Evolutionary conservation across 1,140 invertebrate species (phyloP), one percentile per base, ranked within the genome.

Genomic region (Drepana arcuata): DNA sequence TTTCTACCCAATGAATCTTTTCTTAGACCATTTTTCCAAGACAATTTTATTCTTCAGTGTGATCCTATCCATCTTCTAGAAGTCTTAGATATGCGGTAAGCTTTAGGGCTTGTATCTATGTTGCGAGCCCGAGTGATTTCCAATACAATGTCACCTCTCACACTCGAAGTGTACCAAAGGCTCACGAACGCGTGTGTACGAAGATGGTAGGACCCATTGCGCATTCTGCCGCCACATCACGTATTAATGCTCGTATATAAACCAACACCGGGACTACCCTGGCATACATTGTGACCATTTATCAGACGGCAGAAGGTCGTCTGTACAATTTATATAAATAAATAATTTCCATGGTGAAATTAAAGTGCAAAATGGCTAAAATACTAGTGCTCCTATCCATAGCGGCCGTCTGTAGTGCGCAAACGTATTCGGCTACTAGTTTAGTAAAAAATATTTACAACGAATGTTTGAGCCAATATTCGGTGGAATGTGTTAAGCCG

Each of bases 401-500:
- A 31, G 59, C 55, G 42, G 65, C 66, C 4, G 45, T 62, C 29
- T 69, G 65, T 26, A 71, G 62, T 67, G 77, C 66, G 25, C 51
- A 75, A 18, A 24, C 45, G 1, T 70, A 73, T 30, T 85, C 87
- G 14, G 89, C 89, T 3, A 78, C 86, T 1, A 86, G 86, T 35
- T 61, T 90, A 52, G 75, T 87, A 7, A 74, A 74, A 34, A 88
- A 89, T 48, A 87, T 90, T 59, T 91, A 90, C 59, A 67, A 85
- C 21, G 82, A 85, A 67, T 91, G 90, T 55, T 57, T 90, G 7
- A 86, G 86, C 53, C 85, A 88, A 49, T 87, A 89, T 52, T 88
- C 87, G 26, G 74, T 87, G 30, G 83, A 84, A 33, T 94, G 92
- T 74, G 89, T 90, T 23, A 91, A 92, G 54, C 92, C 92, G 6